Base-by-base conservation (phyloP, 1,140 invertebrate genomes). In the Pemphigus obesinymphae region DNA sequence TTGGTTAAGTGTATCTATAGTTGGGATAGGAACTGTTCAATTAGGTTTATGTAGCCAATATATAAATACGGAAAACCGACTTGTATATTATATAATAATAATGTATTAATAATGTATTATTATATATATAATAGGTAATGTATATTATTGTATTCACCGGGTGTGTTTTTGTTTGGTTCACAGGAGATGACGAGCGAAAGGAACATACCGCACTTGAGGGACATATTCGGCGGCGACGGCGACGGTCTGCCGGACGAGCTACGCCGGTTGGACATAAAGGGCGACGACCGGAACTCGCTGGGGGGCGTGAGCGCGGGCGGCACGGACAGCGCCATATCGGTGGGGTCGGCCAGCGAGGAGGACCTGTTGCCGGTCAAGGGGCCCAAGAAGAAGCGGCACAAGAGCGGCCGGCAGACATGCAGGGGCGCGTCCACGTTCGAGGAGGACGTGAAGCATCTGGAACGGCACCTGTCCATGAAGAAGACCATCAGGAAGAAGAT, bases 401-500 rank as follows among this genome's bases (percentile, higher is more conserved):
- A 29, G 80, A 43, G 13, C 48, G 80, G 80, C 45, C 0, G 43
- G 80, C 26, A 31, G 80, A 86, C 61, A 85, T 86, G 6, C 63
- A 90, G 91, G 84, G 90, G 88, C 85, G 89, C 90, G 83, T 90
- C 90, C 3, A 87, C 91, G 82, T 89, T 89, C 11, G 92, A 92
- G 83, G 90, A 89, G 26, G 92, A 93, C 85, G 91, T 93, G 26
- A 92, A 93, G 85, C 93, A 93, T 13, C 86, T 95, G 55, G 93
- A 95, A 85, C 88, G 93, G 82, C 93, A 94, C 86, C 88, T 95
- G 78, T 94, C 93, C 83, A 95, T 95, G 93, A 95, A 95, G 88
- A 95, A 95, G 86, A 94, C 93, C 8, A 94, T 94, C 82, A 87
- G 93, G 58, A 95, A 94, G 87, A 94, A 94, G 87, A 94, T 95